Percentiles rank a stretch among this genome's conserved stretches.
Conservation (phyloP, 2,113 vertebrate species). For the Varanus komodoensis region DNA sequence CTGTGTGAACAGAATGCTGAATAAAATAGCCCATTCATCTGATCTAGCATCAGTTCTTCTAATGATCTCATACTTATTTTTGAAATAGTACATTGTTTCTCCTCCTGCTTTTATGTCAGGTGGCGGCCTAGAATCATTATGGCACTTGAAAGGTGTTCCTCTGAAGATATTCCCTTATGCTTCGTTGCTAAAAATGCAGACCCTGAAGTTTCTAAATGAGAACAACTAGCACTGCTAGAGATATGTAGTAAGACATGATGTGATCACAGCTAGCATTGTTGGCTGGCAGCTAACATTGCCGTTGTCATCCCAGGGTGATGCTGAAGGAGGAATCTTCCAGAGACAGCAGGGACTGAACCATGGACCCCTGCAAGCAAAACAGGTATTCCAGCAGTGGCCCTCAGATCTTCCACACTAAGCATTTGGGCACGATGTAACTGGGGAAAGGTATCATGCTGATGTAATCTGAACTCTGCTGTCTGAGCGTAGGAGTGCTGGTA, state of each 20-base stretch:
- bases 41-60: too few relatives aligned
- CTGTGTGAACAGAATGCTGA: too few relatives aligned
- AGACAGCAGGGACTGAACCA: not conserved
- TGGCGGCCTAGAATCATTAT: not conserved
- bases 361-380: not conserved
- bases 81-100: too few relatives aligned
- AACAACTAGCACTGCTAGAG: not conserved
- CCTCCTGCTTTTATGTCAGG: too few relatives aligned
- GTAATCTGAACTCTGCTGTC: not conserved
- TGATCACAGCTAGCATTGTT: not conserved
- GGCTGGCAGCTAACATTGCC: not conserved
- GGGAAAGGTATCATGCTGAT: not conserved
- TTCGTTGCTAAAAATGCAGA: not conserved
- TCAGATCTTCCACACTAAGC: not conserved
- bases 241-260: not conserved
- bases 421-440: not conserved
- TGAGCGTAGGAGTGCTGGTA: conserved; percentile 15
- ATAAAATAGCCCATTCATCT: too few relatives aligned
- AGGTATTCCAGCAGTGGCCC: not conserved
- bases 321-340: not conserved
- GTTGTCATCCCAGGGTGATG: not conserved
- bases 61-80: too few relatives aligned
- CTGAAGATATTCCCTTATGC: not conserved
- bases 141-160: not conserved
- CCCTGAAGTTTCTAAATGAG: not conserved